Percentiles rank a stretch among this genome's conserved stretches.
phyloP scores from a whole-genome alignment of 2,888 invertebrate genomes.

The Drosophila paranaensis region DNA sequence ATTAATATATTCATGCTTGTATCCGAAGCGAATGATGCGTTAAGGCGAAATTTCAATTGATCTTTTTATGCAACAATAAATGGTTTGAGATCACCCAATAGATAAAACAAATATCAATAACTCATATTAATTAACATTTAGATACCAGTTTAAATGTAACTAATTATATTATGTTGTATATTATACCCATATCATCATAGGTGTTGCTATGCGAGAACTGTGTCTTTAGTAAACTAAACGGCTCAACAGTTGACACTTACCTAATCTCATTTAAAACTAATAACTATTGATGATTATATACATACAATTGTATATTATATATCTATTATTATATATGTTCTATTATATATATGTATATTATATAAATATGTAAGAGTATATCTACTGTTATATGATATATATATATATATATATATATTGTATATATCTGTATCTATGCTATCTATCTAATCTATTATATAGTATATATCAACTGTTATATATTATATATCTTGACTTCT shows the following conservation, averaged over 20 bases:
- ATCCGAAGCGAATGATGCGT: constrained; percentile 20
- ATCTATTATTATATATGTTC: too few relatives aligned
- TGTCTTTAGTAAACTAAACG: neutral
- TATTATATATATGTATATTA: too few relatives aligned
- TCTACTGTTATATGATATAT: neutral
- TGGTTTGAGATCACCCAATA: constrained; percentile 9
- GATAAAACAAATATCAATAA: constrained; percentile 13
- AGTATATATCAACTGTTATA: too few relatives aligned
- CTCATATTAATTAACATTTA: constrained; percentile 7
- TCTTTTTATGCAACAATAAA: constrained; percentile 29
- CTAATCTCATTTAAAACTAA: too few relatives aligned
- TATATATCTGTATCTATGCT: too few relatives aligned
- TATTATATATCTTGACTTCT: too few relatives aligned
- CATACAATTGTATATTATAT: neutral
- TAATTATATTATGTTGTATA: neutral
- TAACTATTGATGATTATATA: neutral
- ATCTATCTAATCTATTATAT: too few relatives aligned
- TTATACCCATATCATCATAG: neutral
- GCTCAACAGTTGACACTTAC: neutral
- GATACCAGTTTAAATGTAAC: constrained; percentile 1
- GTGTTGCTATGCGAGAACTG: neutral
- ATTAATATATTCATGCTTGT: constrained; percentile 10
- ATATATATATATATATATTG: too few relatives aligned
- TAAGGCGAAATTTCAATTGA: constrained; percentile 6
- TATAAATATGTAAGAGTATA: too few relatives aligned